Evolutionary conservation across 1,140 invertebrate genomes (phyloP).

Genomic region (Plutomurus gul): DNA sequence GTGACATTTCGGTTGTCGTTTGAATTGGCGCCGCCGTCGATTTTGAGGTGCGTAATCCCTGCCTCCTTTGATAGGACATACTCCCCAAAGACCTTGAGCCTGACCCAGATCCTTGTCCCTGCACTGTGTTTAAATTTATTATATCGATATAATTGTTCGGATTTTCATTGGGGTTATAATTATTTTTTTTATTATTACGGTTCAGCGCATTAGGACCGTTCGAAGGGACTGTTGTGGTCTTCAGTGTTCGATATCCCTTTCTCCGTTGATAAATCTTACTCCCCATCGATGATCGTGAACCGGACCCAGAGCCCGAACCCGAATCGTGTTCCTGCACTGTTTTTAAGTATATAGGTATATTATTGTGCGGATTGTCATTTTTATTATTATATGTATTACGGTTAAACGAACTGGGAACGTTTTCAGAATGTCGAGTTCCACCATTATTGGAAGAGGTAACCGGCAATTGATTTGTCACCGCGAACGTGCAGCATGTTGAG

Average conservation of each 20-base stretch:
- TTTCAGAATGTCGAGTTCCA: not conserved
- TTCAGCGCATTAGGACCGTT: not conserved
- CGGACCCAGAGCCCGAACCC: not conserved
- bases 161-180: not conserved
- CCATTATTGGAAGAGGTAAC: not conserved
- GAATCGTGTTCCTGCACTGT: not conserved
- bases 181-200: not conserved
- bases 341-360: not conserved
- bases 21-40: not conserved
- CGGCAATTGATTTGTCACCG: not conserved
- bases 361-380: not conserved
- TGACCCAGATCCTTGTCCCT: not conserved
- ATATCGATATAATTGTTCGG: not conserved
- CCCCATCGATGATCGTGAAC: not conserved
- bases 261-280: not conserved
- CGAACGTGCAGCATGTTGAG: constrained; percentile 36
- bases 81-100: not conserved
- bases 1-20: constrained; percentile 39
- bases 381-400: too few relatives aligned
- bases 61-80: not conserved
- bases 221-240: not conserved
- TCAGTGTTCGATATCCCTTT: not conserved
- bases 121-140: not conserved
- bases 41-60: not conserved
- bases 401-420: too few relatives aligned